Base-by-base conservation (phyloP, 2,888 invertebrate genomes). In the Acrobasis suavella region DNA sequence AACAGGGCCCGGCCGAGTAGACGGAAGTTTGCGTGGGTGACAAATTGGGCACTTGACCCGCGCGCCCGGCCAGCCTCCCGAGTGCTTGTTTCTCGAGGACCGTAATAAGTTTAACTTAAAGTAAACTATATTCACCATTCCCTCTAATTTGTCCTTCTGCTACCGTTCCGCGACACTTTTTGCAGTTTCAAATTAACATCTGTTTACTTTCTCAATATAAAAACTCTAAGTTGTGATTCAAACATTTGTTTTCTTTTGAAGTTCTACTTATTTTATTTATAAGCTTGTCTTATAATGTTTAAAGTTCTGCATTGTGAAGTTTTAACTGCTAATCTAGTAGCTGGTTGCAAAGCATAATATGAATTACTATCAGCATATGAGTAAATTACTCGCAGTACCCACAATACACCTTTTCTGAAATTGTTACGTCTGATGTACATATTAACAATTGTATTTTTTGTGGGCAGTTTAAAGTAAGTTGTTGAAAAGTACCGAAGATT, bases 31-130 rank as follows among this genome's bases (percentile, higher is more conserved):
- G 86, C 86, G 83, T 88, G 87, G 88, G 91, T 91, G 92, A 92
- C 92, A 92, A 92, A 92, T 92, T 92, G 91, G 91, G 88, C 88
- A 91, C 92, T 92, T 91, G 92, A 91, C 91, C 91, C 90, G 89
- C 82, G 79, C 82, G 80, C 81, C 81, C 82, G 76, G 77, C 83
- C 82, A 81, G 87, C 86, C 88, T 86, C 81, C 81, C 86, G 82
- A 85, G 86, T 82, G 86, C 87, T 85, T 90, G 91, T 89, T 88
- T 82, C 90, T 86, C 82, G 84, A 91, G 90, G 82, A 89, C 91
- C 90, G 89, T 91, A 91, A 91, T 92, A 92, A 91, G 87, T 91
- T 91, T 90, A 91, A 91, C 90, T 91, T 91, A 82, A 91, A 91
- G 88, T 91, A 91, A 92, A 92, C 92, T 92, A 91, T 91, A 91